Conservation (phyloP, 2,888 invertebrate species). For the Cecidostiba fungosa region DNA sequence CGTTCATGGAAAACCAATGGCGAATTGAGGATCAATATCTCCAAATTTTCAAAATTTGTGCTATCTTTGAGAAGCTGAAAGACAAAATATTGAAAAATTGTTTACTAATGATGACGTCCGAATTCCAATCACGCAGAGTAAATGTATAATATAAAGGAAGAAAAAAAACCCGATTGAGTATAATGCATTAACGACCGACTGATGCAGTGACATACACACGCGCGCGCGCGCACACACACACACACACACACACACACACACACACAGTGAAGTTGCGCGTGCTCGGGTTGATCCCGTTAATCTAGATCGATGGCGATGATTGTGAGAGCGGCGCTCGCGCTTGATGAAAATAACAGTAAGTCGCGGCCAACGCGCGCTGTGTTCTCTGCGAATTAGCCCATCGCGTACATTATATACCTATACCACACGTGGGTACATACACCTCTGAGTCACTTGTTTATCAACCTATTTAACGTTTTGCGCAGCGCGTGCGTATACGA, state of each 20-base stretch:
- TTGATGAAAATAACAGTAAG: constrained; percentile 65
- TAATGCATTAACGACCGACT: no score
- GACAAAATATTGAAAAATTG: no score
- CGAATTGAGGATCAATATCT: no score
- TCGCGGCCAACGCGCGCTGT: background rate
- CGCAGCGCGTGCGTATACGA: background rate
- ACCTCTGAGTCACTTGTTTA: constrained; percentile 50
- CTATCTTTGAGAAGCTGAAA: no score
- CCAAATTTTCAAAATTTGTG: no score
- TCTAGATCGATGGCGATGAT: constrained; percentile 52
- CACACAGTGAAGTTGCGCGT: constrained; percentile 57
- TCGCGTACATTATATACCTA: background rate
- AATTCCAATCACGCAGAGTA: no score
- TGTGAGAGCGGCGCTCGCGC: constrained; percentile 18
- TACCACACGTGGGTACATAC: background rate
- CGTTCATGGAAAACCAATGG: no score
- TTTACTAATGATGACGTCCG: no score
- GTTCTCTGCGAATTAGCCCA: background rate
- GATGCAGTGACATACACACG: background rate
- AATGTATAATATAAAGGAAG: no score
- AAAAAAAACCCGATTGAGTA: no score
- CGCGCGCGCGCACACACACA: background rate
- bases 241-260: background rate
- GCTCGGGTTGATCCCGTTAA: constrained; percentile 57
- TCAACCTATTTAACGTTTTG: constrained; percentile 33